Evolutionary conservation across 2,113 vertebrate genomes (phyloP), one percentile per base, ranked within the genome.

Genomic region (Nannospalax galili): DNA sequence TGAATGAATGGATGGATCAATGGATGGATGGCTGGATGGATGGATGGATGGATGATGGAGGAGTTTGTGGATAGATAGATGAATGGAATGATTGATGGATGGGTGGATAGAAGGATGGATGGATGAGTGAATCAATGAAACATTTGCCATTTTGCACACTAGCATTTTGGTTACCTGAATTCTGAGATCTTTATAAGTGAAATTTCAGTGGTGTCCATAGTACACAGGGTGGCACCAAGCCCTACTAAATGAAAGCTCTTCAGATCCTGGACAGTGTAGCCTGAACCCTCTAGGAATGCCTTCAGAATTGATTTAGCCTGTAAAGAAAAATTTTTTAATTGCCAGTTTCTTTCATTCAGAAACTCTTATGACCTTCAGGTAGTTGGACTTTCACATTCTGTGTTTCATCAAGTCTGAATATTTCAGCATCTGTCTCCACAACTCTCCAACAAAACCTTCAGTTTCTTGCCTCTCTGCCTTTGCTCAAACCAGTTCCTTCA

Each of bases 211-310:
- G 90, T 42, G 52, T 98, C 97, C 97, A 99, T 94, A 88, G 98
- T 97, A 97, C 99, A 99, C 65, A 99, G 97, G 64, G 88, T 86
- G 30, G 90, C n/a, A 69, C 98, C 98, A 75, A 99, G 96, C 65
- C 98, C 99, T 80, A 98, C 98, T 90, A 99, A 97, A 92, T 99
- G 98, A 96, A 98, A 99, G 85, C 98, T 99, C 95, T 98, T 98
- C 84, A 99, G 93, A 11, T 98, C 97, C 73, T 96, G 96, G 72
- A 98, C 93, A 0, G 48, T 67, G 40, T 97, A 98, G n/a, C 97
- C 98, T 58, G 99, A 98, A 92, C 98, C 98, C 35, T 98, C 97
- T 52, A 99, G 97, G 97, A 99, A 99, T 62, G 98, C 96, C 93
- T 96, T 97, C 65, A 99, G 96, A 94, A 99, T 98, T 79, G 98